These are phyloP conservation scores for Pyralis farinalis DNA, from an alignment of 2,888 invertebrate species.

Conservation along the genomic window DNA sequence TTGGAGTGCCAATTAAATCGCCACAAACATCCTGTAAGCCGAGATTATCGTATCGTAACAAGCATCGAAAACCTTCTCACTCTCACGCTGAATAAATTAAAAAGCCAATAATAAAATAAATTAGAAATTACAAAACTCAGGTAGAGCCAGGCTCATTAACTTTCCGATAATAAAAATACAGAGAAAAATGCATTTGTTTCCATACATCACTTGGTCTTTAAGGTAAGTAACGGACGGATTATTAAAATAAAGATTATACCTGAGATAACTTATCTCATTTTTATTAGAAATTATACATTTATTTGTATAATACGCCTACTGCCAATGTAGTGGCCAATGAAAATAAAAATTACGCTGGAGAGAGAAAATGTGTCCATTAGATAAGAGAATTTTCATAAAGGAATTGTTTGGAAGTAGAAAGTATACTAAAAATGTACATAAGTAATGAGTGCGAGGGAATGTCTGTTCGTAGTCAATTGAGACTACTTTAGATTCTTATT, in stretches of 20 bases:
- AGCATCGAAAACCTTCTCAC: conserved; percentile 69
- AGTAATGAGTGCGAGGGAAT: not conserved
- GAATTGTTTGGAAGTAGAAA: not conserved
- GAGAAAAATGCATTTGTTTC: conserved; percentile 2
- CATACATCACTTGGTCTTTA: conserved; percentile 7
- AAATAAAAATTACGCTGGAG: not conserved
- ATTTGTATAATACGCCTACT: not conserved
- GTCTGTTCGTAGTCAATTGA: conserved; percentile 1
- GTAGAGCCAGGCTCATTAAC: conserved; percentile 54
- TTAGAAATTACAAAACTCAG: conserved; percentile 53
- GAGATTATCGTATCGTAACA: conserved; percentile 77
- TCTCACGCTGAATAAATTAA: conserved; percentile 76
- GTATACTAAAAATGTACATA: not conserved
- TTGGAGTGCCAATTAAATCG: conserved; percentile 76
- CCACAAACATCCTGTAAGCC: conserved; percentile 75
- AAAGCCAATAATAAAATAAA: conserved; percentile 70
- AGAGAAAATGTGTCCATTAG: not conserved
- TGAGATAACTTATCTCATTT: conserved; percentile 10
- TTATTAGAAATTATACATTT: conserved; percentile 5
- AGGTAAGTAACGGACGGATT: conserved; percentile 6
- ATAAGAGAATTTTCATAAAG: not conserved
- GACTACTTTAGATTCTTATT: conserved; percentile 7
- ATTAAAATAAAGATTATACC: conserved; percentile 10
- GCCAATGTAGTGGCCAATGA: not conserved
- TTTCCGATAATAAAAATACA: conserved; percentile 25